Evolutionary conservation across 2,888 invertebrate species (phyloP).

Genomic region (Sminthurinus aureus): DNA sequence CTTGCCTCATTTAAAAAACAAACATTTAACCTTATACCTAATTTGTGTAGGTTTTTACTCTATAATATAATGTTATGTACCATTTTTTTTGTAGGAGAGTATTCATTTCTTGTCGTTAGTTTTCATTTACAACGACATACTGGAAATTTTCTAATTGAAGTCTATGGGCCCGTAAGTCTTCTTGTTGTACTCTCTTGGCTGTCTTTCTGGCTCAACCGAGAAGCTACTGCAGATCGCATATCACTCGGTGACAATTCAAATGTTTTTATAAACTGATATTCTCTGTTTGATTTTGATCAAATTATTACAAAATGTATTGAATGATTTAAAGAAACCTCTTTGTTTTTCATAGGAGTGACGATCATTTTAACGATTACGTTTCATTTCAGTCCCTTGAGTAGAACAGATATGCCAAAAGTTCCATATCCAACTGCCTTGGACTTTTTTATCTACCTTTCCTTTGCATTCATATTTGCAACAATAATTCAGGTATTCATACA

Average conservation of each 20-base stretch:
- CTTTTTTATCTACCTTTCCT: constrained; percentile 82
- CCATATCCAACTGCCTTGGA: constrained; percentile 87
- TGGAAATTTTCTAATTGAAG: constrained; percentile 73
- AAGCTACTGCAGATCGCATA: constrained; percentile 63
- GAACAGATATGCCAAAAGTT: constrained; percentile 83
- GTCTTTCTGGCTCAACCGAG: constrained; percentile 83
- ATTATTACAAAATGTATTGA: no score
- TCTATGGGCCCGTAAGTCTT: constrained; percentile 67
- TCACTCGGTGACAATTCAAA: constrained; percentile 51
- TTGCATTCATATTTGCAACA: constrained; percentile 81
- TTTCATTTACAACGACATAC: constrained; percentile 72
- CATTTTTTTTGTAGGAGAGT: constrained; percentile 61
- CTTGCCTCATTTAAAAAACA: no score
- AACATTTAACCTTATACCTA: no score
- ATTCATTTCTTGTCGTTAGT: constrained; percentile 65
- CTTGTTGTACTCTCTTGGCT: constrained; percentile 84
- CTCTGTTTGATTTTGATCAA: not conserved
- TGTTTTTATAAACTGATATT: not conserved
- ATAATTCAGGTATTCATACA: constrained; percentile 77
- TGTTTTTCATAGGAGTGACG: constrained; percentile 71
- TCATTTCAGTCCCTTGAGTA: constrained; percentile 62
- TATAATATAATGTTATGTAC: not conserved
- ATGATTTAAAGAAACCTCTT: not conserved
- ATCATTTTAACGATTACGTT: constrained; percentile 87
- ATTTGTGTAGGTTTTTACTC: no score